Base-by-base conservation (phyloP, 2,113 vertebrate genomes). In the Abramis brama region DNA sequence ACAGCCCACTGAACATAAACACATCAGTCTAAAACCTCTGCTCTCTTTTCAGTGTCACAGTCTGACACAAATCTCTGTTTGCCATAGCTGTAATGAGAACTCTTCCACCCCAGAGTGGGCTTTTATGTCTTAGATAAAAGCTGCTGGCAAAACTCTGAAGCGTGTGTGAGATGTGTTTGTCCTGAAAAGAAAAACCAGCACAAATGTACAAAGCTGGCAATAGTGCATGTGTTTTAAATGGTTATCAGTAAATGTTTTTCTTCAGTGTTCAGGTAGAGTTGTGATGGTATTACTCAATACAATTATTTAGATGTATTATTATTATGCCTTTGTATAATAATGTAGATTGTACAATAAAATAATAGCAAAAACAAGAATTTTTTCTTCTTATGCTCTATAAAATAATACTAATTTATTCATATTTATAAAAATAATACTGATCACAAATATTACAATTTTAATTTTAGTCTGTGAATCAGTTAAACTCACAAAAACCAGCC, bases 1-100 rank as follows among this genome's bases (percentile, higher is more conserved):
- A 86, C 89, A 86, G 43, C 85, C 87, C 88, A 88, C 91, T 89
- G 74, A 91, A 89, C 91, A 82, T 79, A 91, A 89, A 90, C 91
- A 86, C 71, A 93, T 91, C 90, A 85, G 39, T 77, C 83, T 89
- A 91, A 82, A 82, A 70, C 80, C 64, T 82, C 80, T 68, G 79
- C 62, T 91, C 89, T 79, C 86, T 93, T 88, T 89, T 86, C 66
- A 87, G 83, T 86, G 86, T 79, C 83, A 88, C 71, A 78, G 64
- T 86, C 85, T 70, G 79, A 27, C 80, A 70, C 64, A 82, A 68
- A 82, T 82, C 64, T 70, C 27, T 15, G 80, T 70, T 82, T 70
- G 45, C 62, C 30, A 70, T 15, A 23, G 45, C 80, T 82, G 80
- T 68, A 82, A 68, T 60, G 19, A 82, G 64, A 82, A 70, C 64